These are phyloP conservation scores for Strix uralensis DNA, from an alignment of 2,113 vertebrate genomes.

Conservation along the genomic window DNA sequence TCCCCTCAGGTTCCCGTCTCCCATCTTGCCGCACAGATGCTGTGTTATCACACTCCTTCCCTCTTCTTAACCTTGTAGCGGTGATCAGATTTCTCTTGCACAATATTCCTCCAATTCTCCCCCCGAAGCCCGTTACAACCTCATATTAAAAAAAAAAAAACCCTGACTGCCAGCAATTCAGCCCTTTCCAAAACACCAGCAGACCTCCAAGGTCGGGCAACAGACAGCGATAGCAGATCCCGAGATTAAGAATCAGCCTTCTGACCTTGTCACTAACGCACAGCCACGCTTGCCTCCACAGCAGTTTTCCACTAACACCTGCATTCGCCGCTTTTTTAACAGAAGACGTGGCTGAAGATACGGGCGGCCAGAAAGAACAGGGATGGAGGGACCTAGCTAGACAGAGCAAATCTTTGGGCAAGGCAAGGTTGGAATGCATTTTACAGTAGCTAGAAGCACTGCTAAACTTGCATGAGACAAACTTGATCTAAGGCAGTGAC, in stretches of 20 bases:
- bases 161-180: not conserved
- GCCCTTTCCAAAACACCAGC: not conserved
- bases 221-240: not conserved
- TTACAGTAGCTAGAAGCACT: not conserved
- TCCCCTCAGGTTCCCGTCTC: not conserved
- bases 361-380: rapidly evolving
- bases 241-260: not conserved
- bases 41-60: not conserved
- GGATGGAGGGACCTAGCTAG: not conserved
- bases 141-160: not conserved
- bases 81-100: conserved; percentile 9
- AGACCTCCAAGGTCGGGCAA: not conserved
- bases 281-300: not conserved
- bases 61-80: not conserved
- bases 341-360: not conserved
- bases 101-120: not conserved
- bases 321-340: not conserved
- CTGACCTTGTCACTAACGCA: not conserved
- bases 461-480: not conserved
- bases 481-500: not conserved
- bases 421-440: not conserved
- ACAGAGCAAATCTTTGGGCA: not conserved
- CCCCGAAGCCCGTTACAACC: not conserved
- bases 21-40: not conserved
- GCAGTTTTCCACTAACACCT: not conserved